Base-by-base conservation (phyloP, 2,888 invertebrate genomes). In the Acanthosepion esculentum region DNA sequence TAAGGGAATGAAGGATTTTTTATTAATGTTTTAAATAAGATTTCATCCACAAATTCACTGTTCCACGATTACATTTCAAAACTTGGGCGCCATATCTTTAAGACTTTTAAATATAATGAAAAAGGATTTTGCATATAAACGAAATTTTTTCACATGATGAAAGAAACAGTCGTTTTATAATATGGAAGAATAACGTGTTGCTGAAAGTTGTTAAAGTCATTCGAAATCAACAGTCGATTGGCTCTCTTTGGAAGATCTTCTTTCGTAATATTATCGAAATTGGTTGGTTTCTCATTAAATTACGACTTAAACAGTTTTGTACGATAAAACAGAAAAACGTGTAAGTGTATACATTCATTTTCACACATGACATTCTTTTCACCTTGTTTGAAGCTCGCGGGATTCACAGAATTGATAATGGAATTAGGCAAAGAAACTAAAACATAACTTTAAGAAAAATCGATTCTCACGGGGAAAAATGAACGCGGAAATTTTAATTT, bases 401-500 rank as follows among this genome's bases (percentile, higher is more conserved):
- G 78, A 78, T n/a, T 15, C 78, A 33, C n/a, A n/a, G n/a, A 15
- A n/a, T n/a, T 33, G n/a, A 78, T 78, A 78, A 78, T 78, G 18
- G 78, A 78, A 78, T 78, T 78, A 78, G 12, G 18, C n/a, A n/a
- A 78, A 78, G n/a, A 78, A 78, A 78, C n/a, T 78, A 78, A 78
- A n/a, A n/a, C 78, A 33, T 78, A n/a, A 78, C 78, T n/a, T 78
- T n/a, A n/a, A n/a, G 64, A 78, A 78, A 78, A 78, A 78, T 78
- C 78, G 78, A 78, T 78, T 78, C 12, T n/a, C 78, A 5, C 23
- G 15, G 33, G 23, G 33, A 78, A n/a, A 78, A 78, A n/a, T 78
- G n/a, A 33, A n/a, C 12, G n/a, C 33, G 33, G n/a, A n/a, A n/a
- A 78, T 78, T n/a, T 78, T 78, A 15, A 15, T 78, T 78, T n/a